Conservation (phyloP, 2,113 vertebrate genomes). For the Anguilla japonica region DNA sequence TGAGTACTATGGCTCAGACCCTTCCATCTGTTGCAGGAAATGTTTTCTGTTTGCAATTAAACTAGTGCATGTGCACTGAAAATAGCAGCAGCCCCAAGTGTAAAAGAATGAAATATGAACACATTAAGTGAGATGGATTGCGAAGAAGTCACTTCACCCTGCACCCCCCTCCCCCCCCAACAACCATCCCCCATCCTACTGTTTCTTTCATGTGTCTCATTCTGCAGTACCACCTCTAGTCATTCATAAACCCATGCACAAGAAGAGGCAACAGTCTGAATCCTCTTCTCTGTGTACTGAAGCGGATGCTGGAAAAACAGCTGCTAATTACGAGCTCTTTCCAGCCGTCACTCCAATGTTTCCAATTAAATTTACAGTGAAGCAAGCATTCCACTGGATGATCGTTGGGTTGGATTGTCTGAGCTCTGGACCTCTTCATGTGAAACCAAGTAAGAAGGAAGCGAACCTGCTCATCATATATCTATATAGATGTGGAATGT, state of each 20-base stretch:
- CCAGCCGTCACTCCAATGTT: neutral
- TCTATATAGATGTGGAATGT: neutral
- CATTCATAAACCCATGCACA: neutral
- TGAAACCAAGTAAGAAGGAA: neutral
- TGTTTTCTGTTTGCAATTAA: neutral
- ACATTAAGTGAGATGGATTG: neutral
- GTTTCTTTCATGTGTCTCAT: neutral
- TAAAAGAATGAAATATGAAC: neutral
- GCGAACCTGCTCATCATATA: neutral
- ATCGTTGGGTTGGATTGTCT: neutral
- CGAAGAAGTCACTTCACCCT: neutral
- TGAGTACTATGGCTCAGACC: neutral
- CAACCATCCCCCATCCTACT: neutral
- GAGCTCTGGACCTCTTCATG: neutral
- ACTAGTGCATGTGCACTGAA: neutral
- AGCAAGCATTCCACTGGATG: neutral
- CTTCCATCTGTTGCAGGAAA: neutral
- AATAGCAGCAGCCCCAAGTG: neutral
- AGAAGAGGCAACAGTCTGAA: neutral
- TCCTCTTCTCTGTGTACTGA: neutral
- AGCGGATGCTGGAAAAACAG: neutral
- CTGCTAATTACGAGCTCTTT: neutral
- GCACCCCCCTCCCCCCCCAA: neutral
- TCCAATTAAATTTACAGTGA: neutral
- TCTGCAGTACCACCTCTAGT: neutral